Percentiles rank a stretch among this genome's conserved stretches.
Conservation (phyloP, 2,113 vertebrate species). For the Microcebus lehilahytsara region DNA sequence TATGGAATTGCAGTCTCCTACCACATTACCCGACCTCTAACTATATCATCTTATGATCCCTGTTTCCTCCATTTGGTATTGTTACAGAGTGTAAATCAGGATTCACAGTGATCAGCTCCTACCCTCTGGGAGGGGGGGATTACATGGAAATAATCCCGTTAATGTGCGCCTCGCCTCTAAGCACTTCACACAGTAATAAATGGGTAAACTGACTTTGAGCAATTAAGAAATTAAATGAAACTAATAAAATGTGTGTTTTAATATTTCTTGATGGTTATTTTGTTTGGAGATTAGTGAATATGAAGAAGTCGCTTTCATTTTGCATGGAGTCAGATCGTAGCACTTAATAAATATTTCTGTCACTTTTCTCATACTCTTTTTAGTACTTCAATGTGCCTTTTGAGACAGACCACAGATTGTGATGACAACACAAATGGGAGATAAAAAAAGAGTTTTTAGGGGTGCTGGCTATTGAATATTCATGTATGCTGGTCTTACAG, state of each 20-base stretch:
- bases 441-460: background rate
- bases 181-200: conserved; percentile 94
- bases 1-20: conserved; percentile 73
- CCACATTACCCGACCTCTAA: conserved; percentile 65
- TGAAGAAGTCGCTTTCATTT: conserved; percentile 76
- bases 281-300: conserved; percentile 84
- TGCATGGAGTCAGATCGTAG: conserved; percentile 65
- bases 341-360: conserved; percentile 75
- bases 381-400: conserved; percentile 68
- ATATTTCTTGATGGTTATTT: conserved; percentile 87
- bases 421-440: conserved; percentile 45
- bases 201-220: conserved; percentile 92
- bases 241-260: conserved; percentile 89
- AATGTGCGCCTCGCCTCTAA: conserved; percentile 94
- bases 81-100: conserved; percentile 84
- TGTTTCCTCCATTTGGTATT: conserved; percentile 82
- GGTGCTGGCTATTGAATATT: conserved; percentile 36
- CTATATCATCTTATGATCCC: conserved; percentile 78
- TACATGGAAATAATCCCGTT: conserved; percentile 97
- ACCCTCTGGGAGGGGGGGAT: conserved; percentile 93
- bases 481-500: background rate
- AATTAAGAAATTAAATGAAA: conserved; percentile 92
- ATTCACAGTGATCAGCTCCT: conserved; percentile 86
- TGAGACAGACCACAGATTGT: conserved; percentile 9
- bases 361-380: conserved; percentile 68